These are phyloP conservation scores for Nestor notabilis DNA, from an alignment of 2,113 vertebrate species.

Conservation along the genomic window DNA sequence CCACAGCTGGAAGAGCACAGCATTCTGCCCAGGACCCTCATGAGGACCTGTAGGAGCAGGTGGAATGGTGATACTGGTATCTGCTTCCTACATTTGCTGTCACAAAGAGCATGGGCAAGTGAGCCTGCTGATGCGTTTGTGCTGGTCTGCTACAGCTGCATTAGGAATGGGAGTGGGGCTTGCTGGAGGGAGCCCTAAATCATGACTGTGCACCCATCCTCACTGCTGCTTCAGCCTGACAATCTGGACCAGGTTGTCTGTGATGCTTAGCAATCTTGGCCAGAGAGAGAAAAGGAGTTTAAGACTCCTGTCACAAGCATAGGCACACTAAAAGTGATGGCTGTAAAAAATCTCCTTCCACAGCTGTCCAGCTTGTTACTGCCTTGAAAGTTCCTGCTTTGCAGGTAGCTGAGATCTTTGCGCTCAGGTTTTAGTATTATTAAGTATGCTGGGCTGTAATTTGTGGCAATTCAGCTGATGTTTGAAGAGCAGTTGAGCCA, in stretches of 20 bases:
- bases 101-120: rapidly evolving
- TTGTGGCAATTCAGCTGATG: neutral
- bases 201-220: neutral
- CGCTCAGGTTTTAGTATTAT: neutral
- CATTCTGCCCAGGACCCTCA: neutral
- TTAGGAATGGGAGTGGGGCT: neutral
- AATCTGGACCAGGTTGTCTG: neutral
- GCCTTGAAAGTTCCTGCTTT: neutral
- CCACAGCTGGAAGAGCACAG: neutral
- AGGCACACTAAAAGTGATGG: neutral
- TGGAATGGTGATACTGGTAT: neutral
- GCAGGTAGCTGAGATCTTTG: neutral
- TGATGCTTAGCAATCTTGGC: neutral
- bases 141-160: rapidly evolving
- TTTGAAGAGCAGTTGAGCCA: neutral
- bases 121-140: neutral
- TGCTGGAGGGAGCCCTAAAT: neutral
- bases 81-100: neutral
- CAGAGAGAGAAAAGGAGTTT: neutral
- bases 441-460: neutral
- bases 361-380: neutral
- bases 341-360: neutral
- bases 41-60: rapidly evolving
- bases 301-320: neutral
- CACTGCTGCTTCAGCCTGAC: neutral